These are phyloP conservation scores for Drosophila planitibia DNA, from an alignment of 2,888 invertebrate species.

Conservation along the genomic window DNA sequence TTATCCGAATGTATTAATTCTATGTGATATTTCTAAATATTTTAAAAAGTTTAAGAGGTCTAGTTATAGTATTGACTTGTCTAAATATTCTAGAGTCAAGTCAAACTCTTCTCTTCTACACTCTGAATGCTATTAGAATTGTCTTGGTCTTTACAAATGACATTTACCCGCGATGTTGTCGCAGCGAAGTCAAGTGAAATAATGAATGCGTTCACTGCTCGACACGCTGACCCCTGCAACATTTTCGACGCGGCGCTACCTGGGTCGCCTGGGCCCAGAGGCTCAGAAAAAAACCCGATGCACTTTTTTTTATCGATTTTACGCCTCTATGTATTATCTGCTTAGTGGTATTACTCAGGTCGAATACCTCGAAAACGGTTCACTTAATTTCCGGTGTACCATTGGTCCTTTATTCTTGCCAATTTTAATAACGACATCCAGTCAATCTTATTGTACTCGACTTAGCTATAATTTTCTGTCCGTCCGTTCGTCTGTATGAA, in stretches of 20 bases:
- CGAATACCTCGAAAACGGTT: background rate
- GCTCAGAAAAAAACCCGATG: too few relatives aligned
- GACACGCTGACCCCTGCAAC: too few relatives aligned
- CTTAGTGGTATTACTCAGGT: background rate
- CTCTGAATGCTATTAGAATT: background rate
- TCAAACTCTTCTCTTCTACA: background rate
- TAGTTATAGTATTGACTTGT: background rate
- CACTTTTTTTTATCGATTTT: too few relatives aligned
- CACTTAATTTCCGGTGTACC: background rate
- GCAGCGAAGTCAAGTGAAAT: too few relatives aligned
- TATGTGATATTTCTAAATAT: background rate
- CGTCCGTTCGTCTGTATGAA: background rate
- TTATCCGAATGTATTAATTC: background rate
- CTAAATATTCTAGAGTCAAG: background rate
- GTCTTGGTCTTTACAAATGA: background rate
- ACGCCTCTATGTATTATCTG: background rate
- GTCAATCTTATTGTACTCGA: background rate
- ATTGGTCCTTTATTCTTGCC: background rate
- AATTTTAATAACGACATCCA: background rate
- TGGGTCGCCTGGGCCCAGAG: too few relatives aligned
- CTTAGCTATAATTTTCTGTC: background rate
- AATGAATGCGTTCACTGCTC: too few relatives aligned
- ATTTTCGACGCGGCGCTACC: too few relatives aligned
- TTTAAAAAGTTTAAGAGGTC: background rate
- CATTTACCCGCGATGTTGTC: too few relatives aligned